Conservation (phyloP, 2,888 invertebrate species). For the Thumatha senex region DNA sequence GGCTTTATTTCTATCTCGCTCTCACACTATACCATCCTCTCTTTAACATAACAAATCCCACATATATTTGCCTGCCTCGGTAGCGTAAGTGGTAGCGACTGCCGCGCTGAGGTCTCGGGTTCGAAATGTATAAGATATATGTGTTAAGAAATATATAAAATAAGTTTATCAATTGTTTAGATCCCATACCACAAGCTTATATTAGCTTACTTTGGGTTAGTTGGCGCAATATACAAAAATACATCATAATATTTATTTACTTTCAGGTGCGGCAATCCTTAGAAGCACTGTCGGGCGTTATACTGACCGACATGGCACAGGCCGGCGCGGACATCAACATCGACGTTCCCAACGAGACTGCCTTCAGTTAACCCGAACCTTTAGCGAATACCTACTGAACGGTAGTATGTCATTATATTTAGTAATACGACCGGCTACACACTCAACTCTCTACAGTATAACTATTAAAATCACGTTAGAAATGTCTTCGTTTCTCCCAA, state of each 20-base stretch:
- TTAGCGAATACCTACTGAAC: neutral
- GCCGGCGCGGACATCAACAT: slow-evolving; percentile 36
- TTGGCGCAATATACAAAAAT: no score
- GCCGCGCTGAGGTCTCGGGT: no score
- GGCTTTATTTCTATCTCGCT: no score
- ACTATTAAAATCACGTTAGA: slow-evolving; percentile 1
- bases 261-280: slow-evolving; percentile 90
- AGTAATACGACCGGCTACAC: slow-evolving; percentile 3
- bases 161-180: no score
- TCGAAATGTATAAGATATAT: no score
- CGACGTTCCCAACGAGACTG: slow-evolving; percentile 67
- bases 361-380: slow-evolving; percentile 65
- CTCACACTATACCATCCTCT: no score
- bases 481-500: slow-evolving; percentile 3
- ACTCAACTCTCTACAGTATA: neutral
- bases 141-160: no score
- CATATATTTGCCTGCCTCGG: no score
- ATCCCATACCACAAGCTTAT: no score
- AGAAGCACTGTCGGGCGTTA: slow-evolving; percentile 90
- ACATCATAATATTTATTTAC: slow-evolving; percentile 1
- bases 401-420: neutral
- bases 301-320: slow-evolving; percentile 73
- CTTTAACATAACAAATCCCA: no score
- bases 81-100: no score
- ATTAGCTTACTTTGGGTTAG: no score